These are phyloP conservation scores for Himantopus leucocephalus DNA, from an alignment of 2,113 vertebrate species.

Conservation along the genomic window DNA sequence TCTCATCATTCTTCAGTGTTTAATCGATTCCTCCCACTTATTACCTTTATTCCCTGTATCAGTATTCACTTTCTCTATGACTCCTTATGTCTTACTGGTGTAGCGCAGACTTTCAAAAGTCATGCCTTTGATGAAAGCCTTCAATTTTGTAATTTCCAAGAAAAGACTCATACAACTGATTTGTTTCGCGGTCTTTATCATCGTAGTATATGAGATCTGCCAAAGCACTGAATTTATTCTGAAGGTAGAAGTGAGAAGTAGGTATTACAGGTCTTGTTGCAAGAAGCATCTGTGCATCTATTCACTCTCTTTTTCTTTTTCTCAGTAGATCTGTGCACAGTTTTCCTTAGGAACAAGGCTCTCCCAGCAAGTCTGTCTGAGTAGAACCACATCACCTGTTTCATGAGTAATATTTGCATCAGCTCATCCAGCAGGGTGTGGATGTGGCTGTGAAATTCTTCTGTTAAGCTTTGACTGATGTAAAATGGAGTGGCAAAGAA, in stretches of 20 bases:
- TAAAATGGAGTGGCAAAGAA: neutral
- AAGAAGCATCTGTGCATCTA: neutral
- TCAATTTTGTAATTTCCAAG: neutral
- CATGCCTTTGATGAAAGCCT: neutral
- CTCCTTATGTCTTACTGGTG: neutral
- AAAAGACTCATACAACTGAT: neutral
- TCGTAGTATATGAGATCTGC: neutral
- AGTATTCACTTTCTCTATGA: neutral
- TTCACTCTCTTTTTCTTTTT: neutral
- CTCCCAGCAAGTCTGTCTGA: neutral
- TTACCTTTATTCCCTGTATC: neutral
- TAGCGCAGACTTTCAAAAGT: neutral
- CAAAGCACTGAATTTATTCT: neutral
- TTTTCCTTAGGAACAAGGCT: neutral
- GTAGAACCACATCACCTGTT: neutral
- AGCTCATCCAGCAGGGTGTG: neutral
- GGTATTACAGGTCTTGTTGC: neutral
- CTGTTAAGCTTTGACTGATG: neutral
- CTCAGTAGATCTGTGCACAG: neutral
- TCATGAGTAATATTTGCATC: neutral
- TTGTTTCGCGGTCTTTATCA: neutral
- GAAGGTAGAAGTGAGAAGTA: neutral
- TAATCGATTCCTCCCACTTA: neutral
- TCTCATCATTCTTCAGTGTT: neutral
- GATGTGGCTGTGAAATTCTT: neutral